These are phyloP conservation scores for Drosophila truncata DNA, from an alignment of 1,140 invertebrate species.

Conservation along the genomic window DNA sequence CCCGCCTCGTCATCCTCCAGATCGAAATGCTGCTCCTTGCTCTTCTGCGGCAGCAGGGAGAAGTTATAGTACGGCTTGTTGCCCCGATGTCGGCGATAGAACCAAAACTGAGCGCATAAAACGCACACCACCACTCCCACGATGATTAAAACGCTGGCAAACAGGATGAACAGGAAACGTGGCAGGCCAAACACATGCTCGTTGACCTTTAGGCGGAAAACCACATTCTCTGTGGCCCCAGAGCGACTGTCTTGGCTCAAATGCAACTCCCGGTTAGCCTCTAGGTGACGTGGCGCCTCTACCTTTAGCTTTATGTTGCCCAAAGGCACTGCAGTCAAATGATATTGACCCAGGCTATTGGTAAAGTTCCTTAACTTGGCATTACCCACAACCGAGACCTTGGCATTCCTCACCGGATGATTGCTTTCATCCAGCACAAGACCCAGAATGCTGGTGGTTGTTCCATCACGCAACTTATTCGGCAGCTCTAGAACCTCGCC, in stretches of 20 bases:
- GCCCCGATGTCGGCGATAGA: slow-evolving; percentile 72
- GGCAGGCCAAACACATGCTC: slow-evolving; percentile 90
- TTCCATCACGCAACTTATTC: not conserved
- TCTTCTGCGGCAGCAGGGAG: slow-evolving; percentile 84
- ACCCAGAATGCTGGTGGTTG: slow-evolving; percentile 85
- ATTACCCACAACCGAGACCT: slow-evolving; percentile 86
- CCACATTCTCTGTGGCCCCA: slow-evolving; percentile 86
- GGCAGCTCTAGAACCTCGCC: slow-evolving; percentile 68
- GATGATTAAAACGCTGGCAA: slow-evolving; percentile 87
- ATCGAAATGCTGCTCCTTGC: slow-evolving; percentile 76
- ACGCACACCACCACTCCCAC: slow-evolving; percentile 69
- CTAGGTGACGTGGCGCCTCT: slow-evolving; percentile 87
- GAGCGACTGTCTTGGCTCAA: slow-evolving; percentile 84
- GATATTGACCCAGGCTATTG: slow-evolving; percentile 87
- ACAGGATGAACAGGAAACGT: slow-evolving; percentile 90
- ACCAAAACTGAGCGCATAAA: slow-evolving; percentile 76
- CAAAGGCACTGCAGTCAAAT: slow-evolving; percentile 85
- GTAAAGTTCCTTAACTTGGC: slow-evolving; percentile 82
- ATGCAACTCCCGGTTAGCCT: slow-evolving; percentile 86
- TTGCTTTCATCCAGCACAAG: slow-evolving; percentile 87
- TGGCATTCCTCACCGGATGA: slow-evolving; percentile 87
- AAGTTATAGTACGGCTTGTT: slow-evolving; percentile 84
- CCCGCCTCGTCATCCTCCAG: slow-evolving; percentile 86
- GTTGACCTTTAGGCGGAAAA: slow-evolving; percentile 89
- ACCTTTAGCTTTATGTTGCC: slow-evolving; percentile 87